Evolutionary conservation across 2,113 vertebrate species (phyloP).

Genomic region (Esox niger): DNA sequence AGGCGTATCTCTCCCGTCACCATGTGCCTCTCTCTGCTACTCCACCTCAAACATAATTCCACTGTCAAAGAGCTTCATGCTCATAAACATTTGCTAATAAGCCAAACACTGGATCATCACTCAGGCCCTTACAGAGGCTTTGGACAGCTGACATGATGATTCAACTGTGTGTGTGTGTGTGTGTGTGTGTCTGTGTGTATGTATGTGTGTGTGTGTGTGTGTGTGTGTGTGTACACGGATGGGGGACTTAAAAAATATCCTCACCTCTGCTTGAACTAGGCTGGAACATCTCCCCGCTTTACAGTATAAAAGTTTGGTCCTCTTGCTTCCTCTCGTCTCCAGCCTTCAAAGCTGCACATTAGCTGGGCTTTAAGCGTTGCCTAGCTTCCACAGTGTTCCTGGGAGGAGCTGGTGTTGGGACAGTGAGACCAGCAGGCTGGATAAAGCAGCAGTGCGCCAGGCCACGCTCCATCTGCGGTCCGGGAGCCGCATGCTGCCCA

Average conservation of each 20-base stretch:
- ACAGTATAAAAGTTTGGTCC: constrained; percentile 14
- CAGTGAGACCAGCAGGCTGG: constrained; percentile 28
- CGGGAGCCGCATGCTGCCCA: constrained; percentile 38
- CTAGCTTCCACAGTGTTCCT: constrained; percentile 8
- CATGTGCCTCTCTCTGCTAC: constrained; percentile 16
- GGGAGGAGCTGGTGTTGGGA: background rate
- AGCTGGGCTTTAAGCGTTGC: constrained; percentile 8
- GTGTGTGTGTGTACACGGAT: no score
- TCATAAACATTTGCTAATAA: constrained; percentile 40
- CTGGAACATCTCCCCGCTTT: constrained; percentile 28
- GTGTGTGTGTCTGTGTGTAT: background rate
- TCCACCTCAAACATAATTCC: constrained; percentile 53
- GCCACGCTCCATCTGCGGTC: constrained; percentile 59
- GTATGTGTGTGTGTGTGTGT: background rate
- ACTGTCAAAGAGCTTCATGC: constrained; percentile 38
- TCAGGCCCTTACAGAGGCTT: constrained; percentile 30
- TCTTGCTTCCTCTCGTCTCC: constrained; percentile 7
- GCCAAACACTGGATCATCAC: constrained; percentile 37
- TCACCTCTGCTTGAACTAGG: constrained; percentile 23
- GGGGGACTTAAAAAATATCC: constrained; percentile 11
- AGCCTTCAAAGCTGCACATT: constrained; percentile 18
- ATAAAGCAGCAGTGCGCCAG: constrained; percentile 57
- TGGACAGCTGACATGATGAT: constrained; percentile 32
- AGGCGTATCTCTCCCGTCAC: constrained; percentile 44
- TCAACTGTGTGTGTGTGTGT: background rate